These are phyloP conservation scores for Virgularia gustaviana DNA, from an alignment of 92 coral and sea anemone species.

Conservation along the genomic window DNA sequence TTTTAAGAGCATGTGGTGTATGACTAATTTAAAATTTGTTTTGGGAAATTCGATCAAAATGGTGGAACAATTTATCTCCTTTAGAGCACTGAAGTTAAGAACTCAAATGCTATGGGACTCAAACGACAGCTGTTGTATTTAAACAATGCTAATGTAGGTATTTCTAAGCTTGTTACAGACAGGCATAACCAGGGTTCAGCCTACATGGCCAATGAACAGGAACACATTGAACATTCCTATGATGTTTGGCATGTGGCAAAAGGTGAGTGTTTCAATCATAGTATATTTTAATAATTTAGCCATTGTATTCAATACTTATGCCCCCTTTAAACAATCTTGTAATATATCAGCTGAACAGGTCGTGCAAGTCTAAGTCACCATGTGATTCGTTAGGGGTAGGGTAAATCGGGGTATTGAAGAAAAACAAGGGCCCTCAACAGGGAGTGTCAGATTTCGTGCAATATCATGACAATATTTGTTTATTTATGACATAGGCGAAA, in stretches of 20 bases:
- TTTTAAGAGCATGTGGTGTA: too few relatives aligned
- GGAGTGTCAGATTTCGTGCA: too few relatives aligned
- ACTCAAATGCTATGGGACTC: conserved; percentile 9
- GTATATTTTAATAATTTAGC: too few relatives aligned
- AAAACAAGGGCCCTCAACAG: too few relatives aligned
- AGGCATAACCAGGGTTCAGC: conserved; percentile 1
- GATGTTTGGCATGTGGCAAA: conserved; percentile 22
- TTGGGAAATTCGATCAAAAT: too few relatives aligned
- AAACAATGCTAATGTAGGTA: not conserved
- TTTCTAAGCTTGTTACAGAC: conserved; percentile 7
- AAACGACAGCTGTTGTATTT: not conserved
- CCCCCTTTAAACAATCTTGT: too few relatives aligned
- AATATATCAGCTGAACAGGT: too few relatives aligned
- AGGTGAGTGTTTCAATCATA: not conserved
- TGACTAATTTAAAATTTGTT: too few relatives aligned
- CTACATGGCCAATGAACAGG: not conserved
- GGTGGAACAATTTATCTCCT: not conserved
- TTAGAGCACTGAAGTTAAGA: conserved; percentile 9
- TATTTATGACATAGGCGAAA: not conserved
- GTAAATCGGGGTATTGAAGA: too few relatives aligned
- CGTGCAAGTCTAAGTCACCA: too few relatives aligned
- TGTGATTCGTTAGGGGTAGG: too few relatives aligned
- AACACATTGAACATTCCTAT: conserved; percentile 5
- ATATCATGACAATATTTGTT: not conserved
- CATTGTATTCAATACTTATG: too few relatives aligned